Base-by-base conservation (phyloP, 2,888 invertebrate genomes). In the Thyatira batis region DNA sequence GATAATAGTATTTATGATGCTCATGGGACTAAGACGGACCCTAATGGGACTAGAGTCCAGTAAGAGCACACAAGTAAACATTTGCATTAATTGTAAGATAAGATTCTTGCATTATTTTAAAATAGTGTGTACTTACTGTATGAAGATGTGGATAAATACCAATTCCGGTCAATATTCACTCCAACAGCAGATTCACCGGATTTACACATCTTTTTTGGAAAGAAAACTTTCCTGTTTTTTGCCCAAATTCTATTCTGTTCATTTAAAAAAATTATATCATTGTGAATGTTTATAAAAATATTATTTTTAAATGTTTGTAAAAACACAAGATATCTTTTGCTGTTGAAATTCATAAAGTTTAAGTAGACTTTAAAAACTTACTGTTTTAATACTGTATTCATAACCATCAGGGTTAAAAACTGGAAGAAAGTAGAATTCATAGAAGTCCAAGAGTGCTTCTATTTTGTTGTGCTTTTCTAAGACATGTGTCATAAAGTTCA, bases 321-420 rank as follows among this genome's bases (percentile, higher is more conserved):
- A n/a, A n/a, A 2, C 30, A 2, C 11, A 30, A 10, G 8, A 30
- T 30, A 10, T 30, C 3, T 20, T 20, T 49, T 27, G 2, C 17
- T 28, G 8, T 43, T 28, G 25, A 43, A 23, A 33, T 39, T 20
- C 44, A 52, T 52, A 51, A 43, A 45, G 13, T 50, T 30, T n/a
- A 50, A 43, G 48, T 43, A 25, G 23, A 46, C 30, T 33, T n/a
- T 13, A 33, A 13, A 17, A 39, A 53, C 60, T 65, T 75, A 89
- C 89, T 74, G 66, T 53, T 45, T 57, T 63, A 57, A 74, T 74
- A 54, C 84, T 88, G 58, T 75, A 84, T 9, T 63, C 73, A 72
- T 87, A 89, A 20, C 91, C 91, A 81, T 91, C 91, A 53, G 90
- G 89, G 70, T 91, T 91, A n/a, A 85, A 65, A 21, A 87, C 58